Base-by-base conservation (phyloP, 2,113 vertebrate genomes). In the Carlito syrichta region DNA sequence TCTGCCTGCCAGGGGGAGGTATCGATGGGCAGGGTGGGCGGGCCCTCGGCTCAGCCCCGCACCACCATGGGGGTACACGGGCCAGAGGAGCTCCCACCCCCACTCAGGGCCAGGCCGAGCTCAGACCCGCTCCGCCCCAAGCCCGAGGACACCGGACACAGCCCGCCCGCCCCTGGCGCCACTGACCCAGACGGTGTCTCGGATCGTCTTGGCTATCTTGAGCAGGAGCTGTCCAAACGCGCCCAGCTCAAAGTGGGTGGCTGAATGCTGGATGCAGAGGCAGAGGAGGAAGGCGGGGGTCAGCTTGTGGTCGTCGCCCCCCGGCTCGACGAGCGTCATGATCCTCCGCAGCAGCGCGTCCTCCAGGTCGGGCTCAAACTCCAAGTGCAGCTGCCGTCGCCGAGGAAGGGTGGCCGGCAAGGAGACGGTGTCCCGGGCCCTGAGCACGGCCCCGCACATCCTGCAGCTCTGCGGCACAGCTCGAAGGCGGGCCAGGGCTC, bases 191-290 rank as follows among this genome's bases (percentile, higher is more conserved):
- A 99, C 99, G 0, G 99, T 99, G 96, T 98, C 99, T 77, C 99
- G 99, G 97, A 99, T 99, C 95, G 98, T 98, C 94, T 98, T 98
- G 69, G 99, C 99, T 0, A 99, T 99, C 99, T 99, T 99, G 66
- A 99, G 99, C 91, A 99, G 99, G 56, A 99, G 99, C 96, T 99
- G 99, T 62, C 99, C 99, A 0, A 99, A 99, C 63, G 99, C 99
- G 3, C 99, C 99, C 0, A 99, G 99, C 90, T 98, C 97, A 20
- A 99, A 99, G 95, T 81, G 98, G 48, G 98, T 98, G 93, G 99
- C 99, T 0, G 99, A 99, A 97, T 99, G 99, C 97, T 99, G 99
- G 97, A 99, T 98, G 98, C 99, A 99, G 93, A 99, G 99, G 98
- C 99, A 99, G 86, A 99, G 98, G 78, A 99, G 99, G 98, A 99